These are phyloP conservation scores for Acheta domesticus DNA, from an alignment of 2,888 invertebrate genomes.

Conservation along the genomic window DNA sequence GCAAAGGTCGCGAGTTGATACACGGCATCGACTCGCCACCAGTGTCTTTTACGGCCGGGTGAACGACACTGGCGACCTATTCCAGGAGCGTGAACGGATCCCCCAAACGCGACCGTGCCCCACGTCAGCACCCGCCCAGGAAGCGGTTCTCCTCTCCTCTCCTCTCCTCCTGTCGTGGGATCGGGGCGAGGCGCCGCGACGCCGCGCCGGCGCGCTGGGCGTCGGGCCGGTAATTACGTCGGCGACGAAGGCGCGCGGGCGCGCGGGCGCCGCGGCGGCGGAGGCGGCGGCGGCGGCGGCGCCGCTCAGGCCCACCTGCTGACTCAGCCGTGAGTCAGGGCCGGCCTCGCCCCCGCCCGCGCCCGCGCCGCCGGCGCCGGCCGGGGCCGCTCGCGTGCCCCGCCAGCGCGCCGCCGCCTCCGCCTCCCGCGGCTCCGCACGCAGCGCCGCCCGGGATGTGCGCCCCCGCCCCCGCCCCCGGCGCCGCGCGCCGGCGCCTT, in stretches of 20 bases:
- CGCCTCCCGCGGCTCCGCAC: neutral
- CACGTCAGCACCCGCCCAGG: no score
- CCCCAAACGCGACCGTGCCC: no score
- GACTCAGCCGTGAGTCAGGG: neutral
- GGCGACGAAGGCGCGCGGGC: neutral
- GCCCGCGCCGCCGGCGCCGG: neutral
- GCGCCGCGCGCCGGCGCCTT: neutral
- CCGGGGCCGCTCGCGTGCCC: neutral
- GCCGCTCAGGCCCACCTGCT: conserved; percentile 1
- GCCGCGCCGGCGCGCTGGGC: no score
- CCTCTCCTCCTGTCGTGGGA: no score
- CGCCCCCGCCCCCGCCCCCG: neutral
- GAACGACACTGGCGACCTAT: no score
- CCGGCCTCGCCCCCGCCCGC: neutral
- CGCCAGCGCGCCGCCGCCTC: neutral
- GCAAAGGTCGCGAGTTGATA: no score
- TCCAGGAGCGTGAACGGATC: no score
- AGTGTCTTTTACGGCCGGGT: no score
- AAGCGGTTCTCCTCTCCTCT: no score
- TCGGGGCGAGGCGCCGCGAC: no score
- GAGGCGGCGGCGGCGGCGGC: neutral
- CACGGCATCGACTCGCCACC: no score
- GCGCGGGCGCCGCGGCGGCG: neutral
- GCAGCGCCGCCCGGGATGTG: neutral
- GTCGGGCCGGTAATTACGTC: no score